Evolutionary conservation across 2,113 vertebrate species (phyloP), one percentile per base, ranked within the genome.

Genomic region (Megaceryle torquata): DNA sequence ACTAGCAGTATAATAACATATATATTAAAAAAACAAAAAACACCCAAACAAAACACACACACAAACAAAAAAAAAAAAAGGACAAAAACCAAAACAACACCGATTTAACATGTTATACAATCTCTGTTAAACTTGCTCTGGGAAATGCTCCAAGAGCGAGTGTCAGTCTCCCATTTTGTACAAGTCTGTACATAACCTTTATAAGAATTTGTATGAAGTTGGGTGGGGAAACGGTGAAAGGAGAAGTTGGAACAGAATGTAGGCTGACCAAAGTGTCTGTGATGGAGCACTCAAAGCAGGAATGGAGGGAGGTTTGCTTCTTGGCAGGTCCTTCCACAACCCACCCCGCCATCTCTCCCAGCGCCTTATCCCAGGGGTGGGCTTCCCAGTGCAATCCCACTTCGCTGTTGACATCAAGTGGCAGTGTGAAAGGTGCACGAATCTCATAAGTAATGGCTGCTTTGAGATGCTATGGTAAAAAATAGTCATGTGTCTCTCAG

Each of bases 101-200:
- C 76, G 91, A 94, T 93, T 92, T 91, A 95, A 78, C 3, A 1
- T 84, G 93, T 97, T 97, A 96, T 95, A 96, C 96, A 97, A 97
- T 95, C 94, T 91, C 82, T 86, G 79, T 76, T 93, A 94, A 96
- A 97, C 82, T 93, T 50, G 64, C 93, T 96, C 95, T 96, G 97
- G 96, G 97, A 96, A 95, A 70, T 59, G 78, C 83, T 97, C 97
- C 97, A 97, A 95, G 92, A 93, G 81, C 92, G 28, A 50, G 59
- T 97, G 95, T 97, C 96, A 97, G 92, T 97, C 94, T 97, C 91
- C 91, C 46, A n/a, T 96, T 97, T 91, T 88, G 70, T 96, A 76
- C 96, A 97, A 97, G 97, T 95, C 95, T 89, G 95, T 94, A 89
- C 97, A 96, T 63, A 97, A 80, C 96, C 93, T 94, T 22, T 67